phyloP scores from a whole-genome alignment of 1,140 invertebrate species.

The Drosophila rhopaloa region DNA sequence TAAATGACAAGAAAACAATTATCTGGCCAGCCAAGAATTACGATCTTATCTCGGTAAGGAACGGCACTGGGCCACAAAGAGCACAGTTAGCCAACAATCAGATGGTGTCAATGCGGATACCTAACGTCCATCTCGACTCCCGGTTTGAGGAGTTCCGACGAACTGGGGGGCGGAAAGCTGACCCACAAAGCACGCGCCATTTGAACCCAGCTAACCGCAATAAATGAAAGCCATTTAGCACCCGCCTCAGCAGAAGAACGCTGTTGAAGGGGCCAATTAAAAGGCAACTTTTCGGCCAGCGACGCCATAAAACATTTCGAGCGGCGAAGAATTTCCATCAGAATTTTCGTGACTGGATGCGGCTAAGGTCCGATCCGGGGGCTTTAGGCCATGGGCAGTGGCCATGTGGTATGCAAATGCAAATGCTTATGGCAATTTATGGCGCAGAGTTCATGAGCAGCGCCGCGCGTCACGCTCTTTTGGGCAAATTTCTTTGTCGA shows the following conservation, averaged over 20 bases:
- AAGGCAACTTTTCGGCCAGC: constrained; percentile 31
- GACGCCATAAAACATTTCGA: constrained; percentile 57
- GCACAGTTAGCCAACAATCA: constrained; percentile 66
- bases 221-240: constrained; percentile 71
- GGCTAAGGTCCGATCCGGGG: constrained; percentile 15
- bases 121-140: constrained; percentile 10
- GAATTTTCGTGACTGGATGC: constrained; percentile 43
- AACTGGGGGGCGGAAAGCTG: constrained; percentile 33
- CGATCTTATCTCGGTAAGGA: constrained; percentile 48
- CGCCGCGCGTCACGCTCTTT: constrained; percentile 67
- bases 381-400: neutral
- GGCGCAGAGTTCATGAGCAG: constrained; percentile 74
- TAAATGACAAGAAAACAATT: constrained; percentile 62
- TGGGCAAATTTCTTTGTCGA: constrained; percentile 76
- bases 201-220: constrained; percentile 69
- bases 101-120: constrained; percentile 68
- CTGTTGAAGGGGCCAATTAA: constrained; percentile 51
- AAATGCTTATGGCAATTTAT: constrained; percentile 72
- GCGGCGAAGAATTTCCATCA: constrained; percentile 51
- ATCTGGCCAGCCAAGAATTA: constrained; percentile 40
- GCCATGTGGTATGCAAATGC: constrained; percentile 45
- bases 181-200: constrained; percentile 77
- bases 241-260: constrained; percentile 19
- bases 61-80: constrained; percentile 43
- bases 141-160: neutral